Conservation (phyloP, 1,140 invertebrate genomes). For the Platyscapa corneri region DNA sequence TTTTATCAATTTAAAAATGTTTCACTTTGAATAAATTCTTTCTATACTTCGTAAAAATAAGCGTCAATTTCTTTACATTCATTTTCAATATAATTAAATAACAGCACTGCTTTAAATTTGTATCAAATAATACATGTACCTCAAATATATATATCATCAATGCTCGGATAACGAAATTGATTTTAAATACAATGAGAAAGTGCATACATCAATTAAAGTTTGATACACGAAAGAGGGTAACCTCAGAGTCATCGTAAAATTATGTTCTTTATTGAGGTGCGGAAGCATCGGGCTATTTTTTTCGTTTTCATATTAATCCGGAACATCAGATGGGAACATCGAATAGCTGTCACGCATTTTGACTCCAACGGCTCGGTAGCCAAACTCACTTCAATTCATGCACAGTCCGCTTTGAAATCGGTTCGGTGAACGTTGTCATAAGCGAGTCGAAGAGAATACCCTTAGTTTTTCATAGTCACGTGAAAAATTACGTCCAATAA, state of each 20-base stretch:
- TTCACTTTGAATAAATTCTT: no score
- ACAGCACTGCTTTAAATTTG: neutral
- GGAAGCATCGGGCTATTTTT: slow-evolving; percentile 51
- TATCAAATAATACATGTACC: neutral
- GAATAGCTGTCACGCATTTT: slow-evolving; percentile 51
- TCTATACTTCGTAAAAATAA: no score
- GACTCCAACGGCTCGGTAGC: slow-evolving; percentile 15
- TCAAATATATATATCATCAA: neutral
- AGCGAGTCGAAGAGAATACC: neutral
- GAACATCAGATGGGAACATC: slow-evolving; percentile 52
- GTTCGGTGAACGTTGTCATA: slow-evolving; percentile 52
- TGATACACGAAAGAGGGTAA: slow-evolving; percentile 22
- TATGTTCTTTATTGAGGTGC: slow-evolving; percentile 45
- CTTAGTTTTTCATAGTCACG: neutral
- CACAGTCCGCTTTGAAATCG: slow-evolving; percentile 48
- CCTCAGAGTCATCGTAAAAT: slow-evolving; percentile 33
- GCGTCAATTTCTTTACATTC: no score
- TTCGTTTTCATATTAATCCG: slow-evolving; percentile 51
- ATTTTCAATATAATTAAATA: no score
- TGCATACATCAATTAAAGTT: neutral
- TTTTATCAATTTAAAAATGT: no score
- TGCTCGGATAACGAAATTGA: slow-evolving; percentile 12
- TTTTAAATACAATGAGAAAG: slow-evolving; percentile 5
- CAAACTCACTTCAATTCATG: slow-evolving; percentile 49
- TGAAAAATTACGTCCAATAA: neutral